Conservation (phyloP, 2,113 vertebrate species). For the Dipodomys spectabilis region DNA sequence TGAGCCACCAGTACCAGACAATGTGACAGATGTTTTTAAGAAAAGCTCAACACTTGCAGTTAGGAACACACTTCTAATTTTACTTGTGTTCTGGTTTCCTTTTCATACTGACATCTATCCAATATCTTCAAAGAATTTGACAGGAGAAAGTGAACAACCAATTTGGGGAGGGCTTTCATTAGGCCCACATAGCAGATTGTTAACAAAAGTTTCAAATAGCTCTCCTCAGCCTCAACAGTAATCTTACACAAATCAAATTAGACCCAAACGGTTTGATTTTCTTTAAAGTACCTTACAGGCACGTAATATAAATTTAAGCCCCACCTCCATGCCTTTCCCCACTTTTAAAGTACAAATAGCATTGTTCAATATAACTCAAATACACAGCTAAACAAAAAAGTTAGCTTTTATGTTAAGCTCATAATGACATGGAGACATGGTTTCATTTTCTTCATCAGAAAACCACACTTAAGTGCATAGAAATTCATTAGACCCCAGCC, state of each 20-base stretch:
- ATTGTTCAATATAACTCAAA: constrained; percentile 65
- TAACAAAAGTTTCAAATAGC: constrained; percentile 88
- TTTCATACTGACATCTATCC: constrained; percentile 85
- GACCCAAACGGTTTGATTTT: constrained; percentile 84
- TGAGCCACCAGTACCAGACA: no score
- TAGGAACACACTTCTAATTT: constrained; percentile 85
- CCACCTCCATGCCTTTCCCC: neutral
- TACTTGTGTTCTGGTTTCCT: constrained; percentile 84
- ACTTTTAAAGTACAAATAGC: constrained; percentile 58
- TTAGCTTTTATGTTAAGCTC: constrained; percentile 53
- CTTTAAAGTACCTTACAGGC: constrained; percentile 84
- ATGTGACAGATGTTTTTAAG: constrained; percentile 88
- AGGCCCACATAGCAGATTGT: constrained; percentile 82
- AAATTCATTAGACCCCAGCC: constrained; percentile 75
- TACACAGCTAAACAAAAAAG: constrained; percentile 73
- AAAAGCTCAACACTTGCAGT: constrained; percentile 84
- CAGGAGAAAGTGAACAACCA: constrained; percentile 84
- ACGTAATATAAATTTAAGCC: constrained; percentile 80
- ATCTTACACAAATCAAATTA: constrained; percentile 87
- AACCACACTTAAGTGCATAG: constrained; percentile 74
- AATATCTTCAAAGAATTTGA: constrained; percentile 87
- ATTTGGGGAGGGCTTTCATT: constrained; percentile 84
- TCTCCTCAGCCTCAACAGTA: constrained; percentile 86
- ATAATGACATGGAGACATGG: constrained; percentile 45
- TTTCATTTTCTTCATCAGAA: constrained; percentile 78